These are phyloP conservation scores for Alsophila aescularia DNA, from an alignment of 2,888 invertebrate genomes.

Conservation along the genomic window DNA sequence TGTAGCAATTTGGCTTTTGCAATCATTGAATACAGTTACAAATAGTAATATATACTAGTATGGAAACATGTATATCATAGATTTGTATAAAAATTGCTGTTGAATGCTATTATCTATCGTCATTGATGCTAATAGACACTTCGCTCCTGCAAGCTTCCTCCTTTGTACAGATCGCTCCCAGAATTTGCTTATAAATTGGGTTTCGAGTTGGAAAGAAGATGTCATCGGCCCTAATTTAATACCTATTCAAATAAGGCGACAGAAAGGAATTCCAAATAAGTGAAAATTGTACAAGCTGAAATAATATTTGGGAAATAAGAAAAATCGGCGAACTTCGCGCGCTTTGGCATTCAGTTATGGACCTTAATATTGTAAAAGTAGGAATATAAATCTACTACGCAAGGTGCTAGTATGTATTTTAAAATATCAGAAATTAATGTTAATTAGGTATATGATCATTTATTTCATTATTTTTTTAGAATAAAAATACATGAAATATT, in stretches of 20 bases:
- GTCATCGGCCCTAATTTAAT: constrained; percentile 50
- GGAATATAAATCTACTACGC: background rate
- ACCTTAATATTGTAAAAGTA: background rate
- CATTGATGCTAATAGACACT: constrained; percentile 24
- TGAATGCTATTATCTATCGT: too few relatives aligned
- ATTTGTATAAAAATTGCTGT: constrained; percentile 5
- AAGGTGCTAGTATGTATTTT: too few relatives aligned
- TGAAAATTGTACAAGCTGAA: constrained; percentile 30
- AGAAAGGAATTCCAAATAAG: constrained; percentile 43
- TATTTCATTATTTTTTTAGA: too few relatives aligned
- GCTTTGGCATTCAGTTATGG: background rate
- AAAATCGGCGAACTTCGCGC: constrained; percentile 6
- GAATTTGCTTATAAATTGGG: constrained; percentile 60
- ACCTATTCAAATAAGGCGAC: constrained; percentile 45
- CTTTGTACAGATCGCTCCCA: constrained; percentile 24
- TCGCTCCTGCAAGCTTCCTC: constrained; percentile 21
- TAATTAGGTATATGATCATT: background rate
- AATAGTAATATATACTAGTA: constrained; percentile 1
- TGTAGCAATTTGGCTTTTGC: too few relatives aligned
- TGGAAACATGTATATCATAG: background rate
- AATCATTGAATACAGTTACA: background rate
- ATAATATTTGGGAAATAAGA: constrained; percentile 16
- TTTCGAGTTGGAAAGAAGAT: constrained; percentile 47
- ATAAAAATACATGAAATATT: too few relatives aligned
- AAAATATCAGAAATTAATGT: too few relatives aligned